Conservation (phyloP, 2,113 vertebrate genomes). For the Leptodactylus fuscus region DNA sequence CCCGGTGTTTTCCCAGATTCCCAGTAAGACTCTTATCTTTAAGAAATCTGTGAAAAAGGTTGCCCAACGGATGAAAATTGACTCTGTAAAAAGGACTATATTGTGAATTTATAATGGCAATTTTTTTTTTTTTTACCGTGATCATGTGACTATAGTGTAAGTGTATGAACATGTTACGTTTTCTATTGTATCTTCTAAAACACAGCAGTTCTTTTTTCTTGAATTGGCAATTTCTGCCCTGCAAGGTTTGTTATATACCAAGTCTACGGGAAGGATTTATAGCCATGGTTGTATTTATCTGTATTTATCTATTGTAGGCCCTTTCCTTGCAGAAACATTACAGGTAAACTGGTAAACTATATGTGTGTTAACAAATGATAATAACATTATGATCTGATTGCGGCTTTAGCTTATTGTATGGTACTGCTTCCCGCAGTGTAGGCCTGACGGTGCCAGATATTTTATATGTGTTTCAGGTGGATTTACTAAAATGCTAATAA, state of each 20-base stretch:
- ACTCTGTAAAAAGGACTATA: too few relatives aligned
- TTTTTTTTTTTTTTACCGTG: too few relatives aligned
- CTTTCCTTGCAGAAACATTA: constrained; percentile 38
- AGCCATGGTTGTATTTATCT: constrained; percentile 5
- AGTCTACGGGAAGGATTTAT: not conserved
- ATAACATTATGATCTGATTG: constrained; percentile 20
- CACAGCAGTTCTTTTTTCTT: not conserved
- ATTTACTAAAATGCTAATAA: not conserved
- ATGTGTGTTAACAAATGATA: constrained; percentile 58
- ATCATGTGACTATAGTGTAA: too few relatives aligned
- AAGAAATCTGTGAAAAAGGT: too few relatives aligned
- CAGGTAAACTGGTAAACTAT: constrained; percentile 59
- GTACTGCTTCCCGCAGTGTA: not conserved
- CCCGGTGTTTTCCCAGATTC: too few relatives aligned
- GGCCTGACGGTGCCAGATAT: not conserved
- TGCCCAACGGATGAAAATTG: too few relatives aligned
- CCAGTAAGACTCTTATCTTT: too few relatives aligned
- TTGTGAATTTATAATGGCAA: too few relatives aligned
- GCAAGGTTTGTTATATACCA: not conserved
- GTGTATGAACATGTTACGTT: too few relatives aligned
- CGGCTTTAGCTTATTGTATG: constrained; percentile 1
- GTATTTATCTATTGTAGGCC: constrained; percentile 49
- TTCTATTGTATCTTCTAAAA: not conserved
- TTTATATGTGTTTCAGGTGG: not conserved
- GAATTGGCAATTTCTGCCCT: not conserved